These are phyloP conservation scores for Probosciger aterrimus DNA, from an alignment of 2,113 vertebrate species.

Conservation along the genomic window DNA sequence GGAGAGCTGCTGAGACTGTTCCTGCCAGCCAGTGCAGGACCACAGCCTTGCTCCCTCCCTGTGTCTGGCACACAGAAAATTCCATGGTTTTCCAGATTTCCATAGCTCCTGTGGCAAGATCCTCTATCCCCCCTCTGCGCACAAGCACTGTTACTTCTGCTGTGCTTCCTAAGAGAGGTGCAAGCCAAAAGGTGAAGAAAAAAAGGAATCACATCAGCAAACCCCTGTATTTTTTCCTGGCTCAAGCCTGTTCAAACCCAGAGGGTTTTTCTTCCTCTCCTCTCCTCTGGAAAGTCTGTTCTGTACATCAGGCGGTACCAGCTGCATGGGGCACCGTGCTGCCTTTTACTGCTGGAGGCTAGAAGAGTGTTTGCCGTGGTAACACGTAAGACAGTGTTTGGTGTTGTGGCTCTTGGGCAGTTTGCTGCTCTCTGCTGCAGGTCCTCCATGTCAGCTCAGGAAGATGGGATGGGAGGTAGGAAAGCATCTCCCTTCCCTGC, in stretches of 20 bases:
- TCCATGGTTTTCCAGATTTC: not conserved
- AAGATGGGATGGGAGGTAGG: not conserved
- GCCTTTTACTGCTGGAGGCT: not conserved
- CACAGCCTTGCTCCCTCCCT: not conserved
- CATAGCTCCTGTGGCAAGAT: not conserved
- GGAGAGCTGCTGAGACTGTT: not conserved
- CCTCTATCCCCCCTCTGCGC: not conserved
- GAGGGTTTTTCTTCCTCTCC: not conserved
- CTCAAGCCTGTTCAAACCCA: not conserved
- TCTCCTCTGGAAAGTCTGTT: not conserved
- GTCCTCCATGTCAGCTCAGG: not conserved
- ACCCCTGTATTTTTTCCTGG: slow-evolving; percentile 23
- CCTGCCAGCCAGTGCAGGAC: not conserved
- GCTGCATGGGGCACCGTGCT: not conserved
- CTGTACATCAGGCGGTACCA: not conserved
- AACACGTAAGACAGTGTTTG: not conserved
- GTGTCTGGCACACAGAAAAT: not conserved
- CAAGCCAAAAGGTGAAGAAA: not conserved
- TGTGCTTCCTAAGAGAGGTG: not conserved
- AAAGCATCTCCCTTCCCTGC: not conserved
- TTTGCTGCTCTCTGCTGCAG: not conserved
- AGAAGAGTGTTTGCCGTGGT: not conserved
- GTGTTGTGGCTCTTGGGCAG: not conserved
- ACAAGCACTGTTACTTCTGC: not conserved
- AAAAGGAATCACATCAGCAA: slow-evolving; percentile 11